Evolutionary conservation across 2,888 invertebrate genomes (phyloP), one percentile per base, ranked within the genome.

Genomic region (Nemurella pictetii): DNA sequence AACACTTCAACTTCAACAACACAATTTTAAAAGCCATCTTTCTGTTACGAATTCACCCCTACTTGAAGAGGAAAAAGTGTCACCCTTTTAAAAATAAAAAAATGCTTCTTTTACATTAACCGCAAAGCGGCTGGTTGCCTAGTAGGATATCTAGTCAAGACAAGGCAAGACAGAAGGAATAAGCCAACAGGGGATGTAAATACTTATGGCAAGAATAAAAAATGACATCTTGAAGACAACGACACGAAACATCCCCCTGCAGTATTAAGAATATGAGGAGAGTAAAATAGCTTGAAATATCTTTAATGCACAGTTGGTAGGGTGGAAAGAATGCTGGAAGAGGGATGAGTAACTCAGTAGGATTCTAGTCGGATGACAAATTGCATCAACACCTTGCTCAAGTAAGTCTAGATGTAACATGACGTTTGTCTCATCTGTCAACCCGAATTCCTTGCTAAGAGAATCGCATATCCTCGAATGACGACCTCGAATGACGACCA

Each of bases 11-110:
- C 81, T 83, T 85, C 85, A 81, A 85, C 84, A 84, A 85, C 74
- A 83, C 85, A 7, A 55, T 85, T 85, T 83, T 85, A 84, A 84
- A 85, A 83, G 84, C 80, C 85, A 84, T 85, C 85, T 81, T 85
- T 85, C 78, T 73, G 32, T 27, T 25, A 73, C 84, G 55, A 55
- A 78, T 84, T 27, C 72, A 36, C 84, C 72, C 84, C 26, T 29
- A 29, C 55, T 55, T 27, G n/a, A 74, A 77, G 78, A 25, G 26
- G 28, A 30, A 84, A 84, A 84, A 80, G 32, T 82, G 82, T 82
- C 82, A 82, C 82, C 82, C 82, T 82, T 82, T 82, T 55, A 72
- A 82, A 81, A 32, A 81, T 35, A 81, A 35, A 81, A 81, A 81
- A 81, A 81, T 25, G 25, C 80, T 80, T 55, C 72, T 29, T 26